Percentiles rank a stretch among this genome's conserved stretches.
Evolutionary conservation across 2,113 vertebrate genomes (phyloP).

Genomic region (Crocuta crocuta): DNA sequence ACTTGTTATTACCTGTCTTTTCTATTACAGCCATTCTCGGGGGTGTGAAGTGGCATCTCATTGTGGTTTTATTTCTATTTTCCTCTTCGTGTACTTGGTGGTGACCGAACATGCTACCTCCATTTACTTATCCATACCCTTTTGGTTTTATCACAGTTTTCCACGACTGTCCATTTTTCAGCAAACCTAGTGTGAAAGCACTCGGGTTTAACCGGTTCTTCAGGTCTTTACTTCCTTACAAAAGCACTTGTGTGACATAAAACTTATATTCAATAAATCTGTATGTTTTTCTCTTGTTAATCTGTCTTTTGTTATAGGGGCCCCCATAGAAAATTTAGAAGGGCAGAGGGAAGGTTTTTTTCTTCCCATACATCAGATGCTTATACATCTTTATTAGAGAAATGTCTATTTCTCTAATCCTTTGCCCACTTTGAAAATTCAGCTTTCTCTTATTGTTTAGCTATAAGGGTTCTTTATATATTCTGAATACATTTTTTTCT

Average conservation of each 20-base stretch:
- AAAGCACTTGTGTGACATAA: neutral
- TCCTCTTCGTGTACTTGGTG: neutral
- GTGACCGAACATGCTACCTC: neutral
- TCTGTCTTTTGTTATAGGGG: constrained; percentile 2
- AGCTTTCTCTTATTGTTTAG: neutral
- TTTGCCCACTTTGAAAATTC: constrained; percentile 32
- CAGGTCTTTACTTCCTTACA: neutral
- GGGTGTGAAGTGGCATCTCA: neutral
- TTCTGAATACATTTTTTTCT: neutral
- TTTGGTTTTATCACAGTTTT: neutral
- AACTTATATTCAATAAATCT: neutral
- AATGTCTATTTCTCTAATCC: neutral
- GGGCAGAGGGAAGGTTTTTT: neutral
- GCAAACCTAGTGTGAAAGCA: neutral
- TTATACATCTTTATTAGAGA: neutral
- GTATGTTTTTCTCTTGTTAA: neutral
- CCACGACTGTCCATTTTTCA: neutral
- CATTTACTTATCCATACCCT: neutral
- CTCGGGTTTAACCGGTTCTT: neutral
- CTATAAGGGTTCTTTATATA: neutral
- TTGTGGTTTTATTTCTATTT: constrained; percentile 12
- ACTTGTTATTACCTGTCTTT: neutral
- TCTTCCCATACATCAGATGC: neutral
- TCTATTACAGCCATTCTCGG: neutral
- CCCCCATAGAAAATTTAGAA: neutral